Percentiles rank a stretch among this genome's conserved stretches.
Conservation (phyloP, 2,888 invertebrate species). For the Cyclophora albipunctata region DNA sequence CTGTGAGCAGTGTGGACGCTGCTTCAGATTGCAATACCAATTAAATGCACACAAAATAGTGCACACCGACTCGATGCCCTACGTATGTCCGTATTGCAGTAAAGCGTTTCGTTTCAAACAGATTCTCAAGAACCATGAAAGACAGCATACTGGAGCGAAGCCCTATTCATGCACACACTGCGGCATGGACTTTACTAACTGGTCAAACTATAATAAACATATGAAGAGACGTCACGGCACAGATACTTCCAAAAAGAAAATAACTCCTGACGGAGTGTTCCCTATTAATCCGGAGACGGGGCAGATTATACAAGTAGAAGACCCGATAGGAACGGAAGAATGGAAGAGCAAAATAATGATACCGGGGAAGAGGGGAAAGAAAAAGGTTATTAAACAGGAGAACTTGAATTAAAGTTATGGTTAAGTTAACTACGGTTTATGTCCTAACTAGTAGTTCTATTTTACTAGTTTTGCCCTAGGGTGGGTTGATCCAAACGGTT, state of each 20-base stretch:
- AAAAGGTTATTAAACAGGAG: conserved; percentile 43
- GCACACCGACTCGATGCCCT: conserved; percentile 87
- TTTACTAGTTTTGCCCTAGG: too few relatives aligned
- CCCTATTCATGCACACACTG: conserved; percentile 85
- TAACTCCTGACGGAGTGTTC: conserved; percentile 70
- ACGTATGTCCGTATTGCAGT: conserved; percentile 83
- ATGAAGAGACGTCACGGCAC: conserved; percentile 83
- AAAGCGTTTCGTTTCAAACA: conserved; percentile 86
- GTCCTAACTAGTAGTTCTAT: too few relatives aligned
- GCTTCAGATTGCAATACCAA: conserved; percentile 80
- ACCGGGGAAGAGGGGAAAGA: conserved; percentile 58
- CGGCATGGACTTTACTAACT: conserved; percentile 83
- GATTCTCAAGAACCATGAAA: conserved; percentile 81
- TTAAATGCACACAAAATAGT: conserved; percentile 83
- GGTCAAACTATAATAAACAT: conserved; percentile 89
- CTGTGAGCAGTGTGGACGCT: conserved; percentile 60
- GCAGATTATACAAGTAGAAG: conserved; percentile 49
- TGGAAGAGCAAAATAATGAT: conserved; percentile 66
- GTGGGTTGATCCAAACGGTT: too few relatives aligned
- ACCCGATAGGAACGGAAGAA: conserved; percentile 51
- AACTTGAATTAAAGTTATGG: background rate
- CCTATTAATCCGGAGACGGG: conserved; percentile 63
- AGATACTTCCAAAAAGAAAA: conserved; percentile 66
- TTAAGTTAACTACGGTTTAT: too few relatives aligned
- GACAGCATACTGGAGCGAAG: conserved; percentile 82